Evolutionary conservation across 2,113 vertebrate genomes (phyloP), one percentile per base, ranked within the genome.

Genomic region (Bothrops jararaca): DNA sequence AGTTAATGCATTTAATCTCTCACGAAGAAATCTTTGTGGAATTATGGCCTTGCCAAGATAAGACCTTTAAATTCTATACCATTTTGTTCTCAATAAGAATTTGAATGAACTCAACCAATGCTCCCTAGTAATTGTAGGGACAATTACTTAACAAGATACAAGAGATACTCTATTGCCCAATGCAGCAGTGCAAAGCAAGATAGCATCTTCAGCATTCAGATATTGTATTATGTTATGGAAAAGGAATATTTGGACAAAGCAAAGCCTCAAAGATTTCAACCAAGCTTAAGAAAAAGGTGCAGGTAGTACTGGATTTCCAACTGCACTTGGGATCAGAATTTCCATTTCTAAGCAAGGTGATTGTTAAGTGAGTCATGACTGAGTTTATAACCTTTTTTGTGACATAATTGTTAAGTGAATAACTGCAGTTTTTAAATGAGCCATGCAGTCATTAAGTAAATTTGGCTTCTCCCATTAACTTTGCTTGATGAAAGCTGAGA

Each of bases 21-120:
- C 85, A 69, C 93, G 89, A 92, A 90, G 93, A n/a, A 96, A 93
- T 57, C 91, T 94, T 95, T 94, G 93, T 95, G 87, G 95, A 95
- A 91, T 89, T 90, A 94, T 11, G 54, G 53, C 80, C 34, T 95
- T 64, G 45, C 88, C 85, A 53, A 95, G 45, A 95, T 91, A 3
- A 93, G 92, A 91, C 3, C 91, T 95, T 96, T 96, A 93, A 92
- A 94, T 95, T 94, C 93, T 96, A 95, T 0, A 0, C 60, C 85
- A 80, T 5, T 90, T 95, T 87, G n/a, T 86, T 94, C 94, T 91
- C 89, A n/a, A 95, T 93, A 93, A 5, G 48, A 96, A 91, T 93
- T 95, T 90, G 80, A 95, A 96, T 93, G 94, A 95, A 89, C 93
- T 93, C 88, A 93, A 94, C 95, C 0, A 4, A 88, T 42, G 50